A percentile compares a stretch with the other conserved stretches of the same genome.
These are phyloP conservation scores for Nipponia nippon DNA, from an alignment of 2,113 vertebrate species.

Conservation along the genomic window DNA sequence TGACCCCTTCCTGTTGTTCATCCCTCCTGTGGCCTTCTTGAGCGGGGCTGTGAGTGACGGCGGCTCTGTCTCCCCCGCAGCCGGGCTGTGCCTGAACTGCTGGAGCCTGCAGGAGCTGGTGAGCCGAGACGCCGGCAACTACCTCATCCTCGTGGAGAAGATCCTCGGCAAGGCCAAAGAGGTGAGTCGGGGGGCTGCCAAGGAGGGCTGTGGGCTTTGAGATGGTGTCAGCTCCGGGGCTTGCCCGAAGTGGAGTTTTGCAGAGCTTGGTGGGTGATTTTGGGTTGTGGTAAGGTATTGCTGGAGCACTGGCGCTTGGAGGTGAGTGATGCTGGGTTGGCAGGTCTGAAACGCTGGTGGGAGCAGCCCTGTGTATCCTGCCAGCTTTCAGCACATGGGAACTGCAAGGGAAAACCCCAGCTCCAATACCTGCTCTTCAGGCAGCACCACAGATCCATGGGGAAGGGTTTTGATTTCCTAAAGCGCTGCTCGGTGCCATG, in stretches of 20 bases:
- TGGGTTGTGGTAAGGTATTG: accelerated
- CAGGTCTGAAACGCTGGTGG: background rate
- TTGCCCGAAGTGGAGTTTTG: background rate
- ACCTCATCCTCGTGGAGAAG: conserved; percentile 92
- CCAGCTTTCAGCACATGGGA: background rate
- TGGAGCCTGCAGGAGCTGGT: conserved; percentile 96
- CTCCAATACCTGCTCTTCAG: background rate
- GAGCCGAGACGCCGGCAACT: conserved; percentile 88
- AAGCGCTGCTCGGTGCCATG: accelerated
- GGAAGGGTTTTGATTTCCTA: background rate
- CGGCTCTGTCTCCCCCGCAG: conserved; percentile 42
- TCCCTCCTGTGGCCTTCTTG: background rate
- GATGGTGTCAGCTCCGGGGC: accelerated
- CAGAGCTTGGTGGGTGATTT: background rate
- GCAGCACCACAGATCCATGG: background rate
- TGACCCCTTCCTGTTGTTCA: accelerated
- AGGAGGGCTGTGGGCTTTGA: background rate
- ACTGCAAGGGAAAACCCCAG: background rate
- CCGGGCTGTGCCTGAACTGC: conserved; percentile 92
- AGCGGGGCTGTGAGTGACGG: background rate
- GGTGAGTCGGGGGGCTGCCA: conserved; percentile 53
- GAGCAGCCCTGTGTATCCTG: background rate
- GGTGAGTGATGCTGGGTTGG: accelerated
- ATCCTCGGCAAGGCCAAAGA: conserved; percentile 87
- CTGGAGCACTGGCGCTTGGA: background rate